These are phyloP conservation scores for Eubasilissa regina DNA, from an alignment of 1,140 invertebrate genomes.

Conservation along the genomic window DNA sequence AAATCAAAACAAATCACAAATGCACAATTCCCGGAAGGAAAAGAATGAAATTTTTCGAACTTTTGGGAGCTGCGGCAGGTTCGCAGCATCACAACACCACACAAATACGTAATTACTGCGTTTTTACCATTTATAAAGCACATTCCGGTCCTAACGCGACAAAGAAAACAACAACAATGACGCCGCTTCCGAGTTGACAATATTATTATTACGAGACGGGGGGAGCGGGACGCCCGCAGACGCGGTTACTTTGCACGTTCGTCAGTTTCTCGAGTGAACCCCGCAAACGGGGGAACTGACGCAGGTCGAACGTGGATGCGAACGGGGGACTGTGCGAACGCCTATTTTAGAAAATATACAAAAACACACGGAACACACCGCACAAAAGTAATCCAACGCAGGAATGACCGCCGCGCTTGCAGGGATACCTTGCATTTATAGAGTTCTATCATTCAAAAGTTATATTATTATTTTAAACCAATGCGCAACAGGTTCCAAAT, in stretches of 20 bases:
- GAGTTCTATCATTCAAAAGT: slow-evolving; percentile 2
- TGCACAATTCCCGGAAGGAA: neutral
- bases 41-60: neutral
- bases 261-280: slow-evolving; percentile 12
- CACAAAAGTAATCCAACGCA: slow-evolving; percentile 3
- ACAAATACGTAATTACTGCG: neutral
- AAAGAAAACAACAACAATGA: slow-evolving; percentile 30
- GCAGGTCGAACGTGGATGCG: slow-evolving; percentile 30
- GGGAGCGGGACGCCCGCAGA: slow-evolving; percentile 21
- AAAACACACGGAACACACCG: slow-evolving; percentile 2
- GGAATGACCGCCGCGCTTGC: slow-evolving; percentile 18
- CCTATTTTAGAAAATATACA: slow-evolving; percentile 19
- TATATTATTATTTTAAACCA: too few relatives aligned
- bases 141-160: slow-evolving; percentile 30
- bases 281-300: slow-evolving; percentile 15
- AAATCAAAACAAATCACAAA: slow-evolving; percentile 19
- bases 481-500: neutral
- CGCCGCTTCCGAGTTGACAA: slow-evolving; percentile 39
- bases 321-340: slow-evolving; percentile 14
- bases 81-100: neutral
- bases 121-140: neutral
- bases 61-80: slow-evolving; percentile 1
- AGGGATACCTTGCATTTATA: neutral
- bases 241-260: slow-evolving; percentile 18
- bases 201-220: slow-evolving; percentile 7